Percentiles rank a stretch among this genome's conserved stretches.
Conservation (phyloP, 2,113 vertebrate genomes). For the Pelmatolapia mariae region DNA sequence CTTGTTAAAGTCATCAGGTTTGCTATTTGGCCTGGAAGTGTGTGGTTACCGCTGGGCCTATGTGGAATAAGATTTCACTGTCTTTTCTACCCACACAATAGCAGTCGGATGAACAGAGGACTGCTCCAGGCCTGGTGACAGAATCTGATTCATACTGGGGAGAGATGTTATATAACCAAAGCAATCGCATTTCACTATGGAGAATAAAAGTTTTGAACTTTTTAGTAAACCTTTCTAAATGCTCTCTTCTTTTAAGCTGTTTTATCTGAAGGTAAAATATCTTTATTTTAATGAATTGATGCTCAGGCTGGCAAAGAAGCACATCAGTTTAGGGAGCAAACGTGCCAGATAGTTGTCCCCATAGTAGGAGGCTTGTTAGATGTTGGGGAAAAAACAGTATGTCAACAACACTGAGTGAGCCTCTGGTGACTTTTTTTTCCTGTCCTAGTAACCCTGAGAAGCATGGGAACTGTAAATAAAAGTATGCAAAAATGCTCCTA, state of each 20-base stretch:
- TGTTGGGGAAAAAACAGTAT: conserved; percentile 44
- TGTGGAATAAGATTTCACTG: conserved; percentile 36
- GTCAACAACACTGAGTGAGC: conserved; percentile 51
- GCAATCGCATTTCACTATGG: background rate
- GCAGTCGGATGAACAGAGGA: background rate
- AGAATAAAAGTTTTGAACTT: background rate
- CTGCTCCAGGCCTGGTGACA: background rate
- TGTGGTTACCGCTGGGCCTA: conserved; percentile 1
- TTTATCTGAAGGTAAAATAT: background rate
- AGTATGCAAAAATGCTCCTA: conserved; percentile 52
- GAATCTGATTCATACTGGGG: background rate
- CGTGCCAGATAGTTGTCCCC: conserved; percentile 13
- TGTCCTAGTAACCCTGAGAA: conserved; percentile 31
- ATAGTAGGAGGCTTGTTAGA: conserved; percentile 18
- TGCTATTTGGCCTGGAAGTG: conserved; percentile 46
- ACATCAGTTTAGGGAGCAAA: background rate
- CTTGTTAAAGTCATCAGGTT: conserved; percentile 5
- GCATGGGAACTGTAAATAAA: conserved; percentile 74
- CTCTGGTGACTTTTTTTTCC: conserved; percentile 22
- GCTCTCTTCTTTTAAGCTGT: background rate
- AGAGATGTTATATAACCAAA: conserved; percentile 37
- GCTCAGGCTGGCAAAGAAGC: background rate
- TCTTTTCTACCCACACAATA: conserved; percentile 29
- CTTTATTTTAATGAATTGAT: background rate
- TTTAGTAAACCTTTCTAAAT: background rate